Conservation (phyloP, 2,113 vertebrate genomes). For the Plecotus auritus region DNA sequence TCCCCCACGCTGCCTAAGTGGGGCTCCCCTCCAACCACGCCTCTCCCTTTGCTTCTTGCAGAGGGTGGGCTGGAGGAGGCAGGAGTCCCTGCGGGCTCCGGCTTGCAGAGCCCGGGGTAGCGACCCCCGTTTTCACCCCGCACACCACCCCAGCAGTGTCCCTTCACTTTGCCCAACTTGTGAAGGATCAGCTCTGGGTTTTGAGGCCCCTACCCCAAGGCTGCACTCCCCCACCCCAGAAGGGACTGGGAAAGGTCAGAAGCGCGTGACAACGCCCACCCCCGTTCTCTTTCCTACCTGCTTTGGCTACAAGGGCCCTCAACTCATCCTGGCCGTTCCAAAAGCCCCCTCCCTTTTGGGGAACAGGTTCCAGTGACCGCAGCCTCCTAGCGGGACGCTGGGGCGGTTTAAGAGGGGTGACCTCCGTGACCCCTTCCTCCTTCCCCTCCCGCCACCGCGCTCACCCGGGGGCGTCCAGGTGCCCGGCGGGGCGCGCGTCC, state of each 20-base stretch:
- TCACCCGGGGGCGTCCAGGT: not conserved
- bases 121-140: not conserved
- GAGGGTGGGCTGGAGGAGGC: not conserved
- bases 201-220: not conserved
- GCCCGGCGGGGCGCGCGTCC: conserved; percentile 34
- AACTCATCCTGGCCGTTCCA: not conserved
- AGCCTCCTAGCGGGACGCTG: not conserved
- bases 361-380: not conserved
- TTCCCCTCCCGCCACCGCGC: not conserved
- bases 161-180: conserved; percentile 26
- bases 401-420: not conserved
- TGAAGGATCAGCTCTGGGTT: not conserved
- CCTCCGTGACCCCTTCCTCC: not conserved
- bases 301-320: not conserved
- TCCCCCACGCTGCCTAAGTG: not conserved
- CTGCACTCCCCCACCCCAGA: not conserved
- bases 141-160: not conserved
- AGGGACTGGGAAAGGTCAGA: not conserved
- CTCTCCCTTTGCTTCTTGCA: not conserved
- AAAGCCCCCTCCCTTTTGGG: not conserved
- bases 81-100: not conserved
- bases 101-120: not conserved
- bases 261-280: not conserved
- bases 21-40: not conserved
- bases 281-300: not conserved